Evolutionary conservation across 2,113 vertebrate genomes (phyloP).

Genomic region (Gymnorhina tibicen): DNA sequence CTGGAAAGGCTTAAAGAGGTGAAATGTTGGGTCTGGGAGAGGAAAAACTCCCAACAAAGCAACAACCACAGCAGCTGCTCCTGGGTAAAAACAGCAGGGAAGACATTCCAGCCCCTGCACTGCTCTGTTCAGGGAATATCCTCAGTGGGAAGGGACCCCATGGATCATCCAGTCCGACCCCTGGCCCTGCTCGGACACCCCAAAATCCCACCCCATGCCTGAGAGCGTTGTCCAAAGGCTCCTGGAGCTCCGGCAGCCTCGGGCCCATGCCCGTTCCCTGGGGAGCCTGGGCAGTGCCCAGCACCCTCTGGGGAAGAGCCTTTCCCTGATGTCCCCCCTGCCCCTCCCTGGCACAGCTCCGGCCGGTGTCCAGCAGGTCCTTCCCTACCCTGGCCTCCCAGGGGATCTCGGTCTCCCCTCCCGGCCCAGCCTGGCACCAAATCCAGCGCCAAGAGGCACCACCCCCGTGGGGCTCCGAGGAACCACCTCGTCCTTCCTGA

Average conservation of each 20-base stretch:
- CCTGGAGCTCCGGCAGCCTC: neutral
- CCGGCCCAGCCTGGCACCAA: neutral
- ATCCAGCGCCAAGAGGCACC: neutral
- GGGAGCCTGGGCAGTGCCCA: neutral
- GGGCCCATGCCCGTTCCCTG: fast-evolving
- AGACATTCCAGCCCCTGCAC: neutral
- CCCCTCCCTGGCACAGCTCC: neutral
- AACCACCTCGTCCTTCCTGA: fast-evolving
- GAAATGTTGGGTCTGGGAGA: neutral
- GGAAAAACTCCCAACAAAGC: neutral
- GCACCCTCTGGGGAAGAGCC: neutral
- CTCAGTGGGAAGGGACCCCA: neutral
- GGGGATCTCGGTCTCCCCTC: fast-evolving
- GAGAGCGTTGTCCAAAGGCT: neutral
- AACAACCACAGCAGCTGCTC: neutral
- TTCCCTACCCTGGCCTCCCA: neutral
- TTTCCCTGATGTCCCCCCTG: neutral
- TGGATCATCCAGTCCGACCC: neutral
- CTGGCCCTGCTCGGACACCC: neutral
- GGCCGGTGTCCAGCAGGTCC: neutral
- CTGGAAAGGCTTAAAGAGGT: neutral
- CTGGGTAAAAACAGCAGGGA: neutral
- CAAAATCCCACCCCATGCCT: neutral
- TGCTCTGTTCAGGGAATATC: neutral
- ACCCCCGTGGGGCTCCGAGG: neutral